Evolutionary conservation across 2,888 invertebrate species (phyloP).

Genomic region (Rhodophaea formosa): DNA sequence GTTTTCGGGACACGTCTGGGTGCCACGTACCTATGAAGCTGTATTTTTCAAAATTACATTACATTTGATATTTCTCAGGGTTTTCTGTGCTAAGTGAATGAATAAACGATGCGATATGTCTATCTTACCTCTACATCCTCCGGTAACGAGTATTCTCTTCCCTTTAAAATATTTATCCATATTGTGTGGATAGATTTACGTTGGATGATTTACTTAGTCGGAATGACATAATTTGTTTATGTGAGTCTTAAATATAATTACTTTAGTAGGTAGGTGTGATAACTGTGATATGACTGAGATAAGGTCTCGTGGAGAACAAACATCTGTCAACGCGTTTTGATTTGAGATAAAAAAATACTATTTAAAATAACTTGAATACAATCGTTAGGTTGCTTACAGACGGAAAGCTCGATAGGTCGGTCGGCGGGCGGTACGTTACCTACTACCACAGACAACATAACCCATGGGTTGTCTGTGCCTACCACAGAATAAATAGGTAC

Average conservation of each 20-base stretch:
- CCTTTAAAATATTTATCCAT: conserved; percentile 82
- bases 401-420: too few species aligned
- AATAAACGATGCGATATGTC: too few species aligned
- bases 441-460: too few species aligned
- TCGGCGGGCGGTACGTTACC: too few species aligned
- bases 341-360: background rate
- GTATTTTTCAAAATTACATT: too few species aligned
- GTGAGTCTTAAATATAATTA: background rate
- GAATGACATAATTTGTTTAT: background rate
- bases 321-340: background rate
- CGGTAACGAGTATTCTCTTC: conserved; percentile 91
- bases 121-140: conserved; percentile 89
- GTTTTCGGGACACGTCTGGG: too few species aligned
- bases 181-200: conserved; percentile 1
- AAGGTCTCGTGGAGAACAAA: background rate
- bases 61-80: too few species aligned
- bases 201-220: background rate
- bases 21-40: too few species aligned
- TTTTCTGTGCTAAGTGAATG: too few species aligned
- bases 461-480: too few species aligned
- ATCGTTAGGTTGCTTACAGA: background rate
- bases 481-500: too few species aligned
- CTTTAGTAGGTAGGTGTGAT: background rate
- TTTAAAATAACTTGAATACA: too few species aligned
- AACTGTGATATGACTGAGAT: background rate